A percentile compares a stretch with the other conserved stretches of the same genome.
phyloP scores from a whole-genome alignment of 1,140 invertebrate species.

The Eriocheir sinensis region DNA sequence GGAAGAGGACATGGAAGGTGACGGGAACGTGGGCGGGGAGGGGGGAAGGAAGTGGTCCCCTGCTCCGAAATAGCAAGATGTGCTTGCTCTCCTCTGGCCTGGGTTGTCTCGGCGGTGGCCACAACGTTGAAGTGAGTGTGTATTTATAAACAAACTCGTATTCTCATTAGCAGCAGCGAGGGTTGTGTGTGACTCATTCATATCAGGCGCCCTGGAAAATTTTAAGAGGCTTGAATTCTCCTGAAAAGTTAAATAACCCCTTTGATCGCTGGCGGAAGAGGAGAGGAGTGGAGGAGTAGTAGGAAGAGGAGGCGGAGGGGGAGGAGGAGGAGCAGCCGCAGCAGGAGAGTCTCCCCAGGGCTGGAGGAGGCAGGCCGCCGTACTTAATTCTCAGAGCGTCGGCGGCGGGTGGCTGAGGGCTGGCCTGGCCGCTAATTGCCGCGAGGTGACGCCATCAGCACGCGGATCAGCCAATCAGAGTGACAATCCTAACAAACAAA shows the following conservation, averaged over 20 bases:
- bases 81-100: not conserved
- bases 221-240: conserved; percentile 24
- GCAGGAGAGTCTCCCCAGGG: not conserved
- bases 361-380: conserved; percentile 49
- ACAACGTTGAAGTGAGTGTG: not conserved
- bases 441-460: conserved; percentile 66
- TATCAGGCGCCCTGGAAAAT: conserved; percentile 21
- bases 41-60: not conserved
- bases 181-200: conserved; percentile 23
- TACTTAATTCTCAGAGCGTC: conserved; percentile 71
- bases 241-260: conserved; percentile 33
- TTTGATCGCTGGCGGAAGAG: conserved; percentile 25
- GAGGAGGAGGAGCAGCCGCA: not conserved
- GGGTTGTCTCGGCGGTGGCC: not conserved
- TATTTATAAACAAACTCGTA: conserved; percentile 27
- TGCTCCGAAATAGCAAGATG: conserved; percentile 23
- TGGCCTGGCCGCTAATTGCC: conserved; percentile 66
- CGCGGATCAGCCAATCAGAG: conserved; percentile 67
- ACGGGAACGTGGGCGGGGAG: not conserved
- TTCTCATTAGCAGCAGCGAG: conserved; percentile 12
- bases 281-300: not conserved
- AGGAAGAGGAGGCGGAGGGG: not conserved
- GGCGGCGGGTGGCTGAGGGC: conserved; percentile 53
- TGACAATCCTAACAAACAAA: conserved; percentile 66
- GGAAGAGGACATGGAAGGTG: not conserved